These are phyloP conservation scores for Melanargia galathea DNA, from an alignment of 2,888 invertebrate genomes.

Conservation along the genomic window DNA sequence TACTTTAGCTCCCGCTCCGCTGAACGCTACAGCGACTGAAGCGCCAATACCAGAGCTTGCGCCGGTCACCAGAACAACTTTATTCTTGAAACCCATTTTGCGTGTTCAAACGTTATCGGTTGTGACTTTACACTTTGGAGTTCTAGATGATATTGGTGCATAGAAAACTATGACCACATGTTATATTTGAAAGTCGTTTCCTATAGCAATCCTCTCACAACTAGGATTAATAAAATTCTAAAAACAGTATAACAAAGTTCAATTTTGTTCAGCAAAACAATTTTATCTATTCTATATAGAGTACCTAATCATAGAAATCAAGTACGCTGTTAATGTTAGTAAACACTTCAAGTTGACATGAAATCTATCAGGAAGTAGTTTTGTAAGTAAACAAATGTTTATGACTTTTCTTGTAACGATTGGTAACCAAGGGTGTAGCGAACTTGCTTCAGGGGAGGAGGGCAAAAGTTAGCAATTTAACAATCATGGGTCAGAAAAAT, in stretches of 20 bases:
- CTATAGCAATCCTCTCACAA: background rate
- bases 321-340: background rate
- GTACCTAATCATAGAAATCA: constrained; percentile 4
- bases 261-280: background rate
- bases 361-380: constrained; percentile 2
- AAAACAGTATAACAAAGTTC: background rate
- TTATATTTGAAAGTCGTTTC: background rate
- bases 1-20: constrained; percentile 42
- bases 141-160: background rate
- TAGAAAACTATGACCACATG: background rate
- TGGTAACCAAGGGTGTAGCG: no score
- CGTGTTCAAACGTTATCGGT: background rate
- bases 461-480: no score
- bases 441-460: no score
- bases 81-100: constrained; percentile 43
- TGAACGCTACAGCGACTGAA: constrained; percentile 42
- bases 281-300: no score
- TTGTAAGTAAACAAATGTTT: background rate
- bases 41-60: constrained; percentile 48
- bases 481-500: no score
- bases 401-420: background rate
- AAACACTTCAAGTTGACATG: background rate
- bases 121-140: background rate
- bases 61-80: constrained; percentile 47
- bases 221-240: background rate